Evolutionary conservation across 2,113 vertebrate genomes (phyloP).

Genomic region (Upupa epops): DNA sequence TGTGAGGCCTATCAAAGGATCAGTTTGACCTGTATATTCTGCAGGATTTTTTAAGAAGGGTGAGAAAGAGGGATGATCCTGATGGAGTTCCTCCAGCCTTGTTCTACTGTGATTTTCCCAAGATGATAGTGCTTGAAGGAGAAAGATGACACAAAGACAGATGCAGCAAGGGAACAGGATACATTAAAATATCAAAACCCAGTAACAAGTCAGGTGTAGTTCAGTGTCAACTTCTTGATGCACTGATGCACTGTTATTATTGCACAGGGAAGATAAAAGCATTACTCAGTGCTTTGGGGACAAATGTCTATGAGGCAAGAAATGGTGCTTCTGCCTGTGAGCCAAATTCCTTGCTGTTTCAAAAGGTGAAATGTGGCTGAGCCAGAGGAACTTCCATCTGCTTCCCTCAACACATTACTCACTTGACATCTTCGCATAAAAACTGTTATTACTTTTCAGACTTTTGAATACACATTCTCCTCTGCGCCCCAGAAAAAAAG

Average conservation of each 20-base stretch:
- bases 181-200: constrained; percentile 58
- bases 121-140: not conserved
- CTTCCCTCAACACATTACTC: not conserved
- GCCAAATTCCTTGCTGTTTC: constrained; percentile 22
- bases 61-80: not conserved
- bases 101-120: not conserved
- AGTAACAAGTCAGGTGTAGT: constrained; percentile 15
- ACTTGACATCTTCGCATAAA: not conserved
- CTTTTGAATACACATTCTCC: not conserved
- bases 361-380: not conserved
- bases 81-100: not conserved
- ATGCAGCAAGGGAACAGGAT: not conserved
- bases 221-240: constrained; percentile 53
- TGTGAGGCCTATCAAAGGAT: not conserved
- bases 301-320: constrained; percentile 3
- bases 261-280: constrained; percentile 54
- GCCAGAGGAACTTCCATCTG: constrained; percentile 14
- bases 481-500: not conserved
- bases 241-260: constrained; percentile 52
- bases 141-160: constrained; percentile 40
- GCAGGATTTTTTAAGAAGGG: not conserved
- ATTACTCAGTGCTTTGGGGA: constrained; percentile 14
- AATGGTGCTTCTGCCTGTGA: not conserved
- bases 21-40: not conserved
- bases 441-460: not conserved